These are phyloP conservation scores for Phyllotreta cruciferae DNA, from an alignment of 2,888 invertebrate genomes.

Conservation along the genomic window DNA sequence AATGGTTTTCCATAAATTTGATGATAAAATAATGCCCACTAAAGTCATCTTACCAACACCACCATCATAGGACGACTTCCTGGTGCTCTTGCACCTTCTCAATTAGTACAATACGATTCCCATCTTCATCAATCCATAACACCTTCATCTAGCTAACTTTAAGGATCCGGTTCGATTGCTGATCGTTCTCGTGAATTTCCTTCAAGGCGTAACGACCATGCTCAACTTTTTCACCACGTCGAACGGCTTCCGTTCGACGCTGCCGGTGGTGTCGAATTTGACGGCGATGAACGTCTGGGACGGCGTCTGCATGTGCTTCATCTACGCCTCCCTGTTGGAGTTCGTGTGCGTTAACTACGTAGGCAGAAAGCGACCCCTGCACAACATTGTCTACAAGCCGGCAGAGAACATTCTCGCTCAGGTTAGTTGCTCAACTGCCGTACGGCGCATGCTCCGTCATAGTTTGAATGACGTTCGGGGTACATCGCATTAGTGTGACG, in stretches of 20 bases:
- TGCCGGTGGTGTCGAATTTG: constrained; percentile 92
- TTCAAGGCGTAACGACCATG: constrained; percentile 93
- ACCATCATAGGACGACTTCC: too few relatives aligned
- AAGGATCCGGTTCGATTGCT: background rate
- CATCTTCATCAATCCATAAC: too few relatives aligned
- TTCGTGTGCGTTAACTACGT: constrained; percentile 96
- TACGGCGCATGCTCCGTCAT: background rate
- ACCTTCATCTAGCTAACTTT: too few relatives aligned
- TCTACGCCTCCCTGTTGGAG: constrained; percentile 91
- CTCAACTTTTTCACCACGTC: constrained; percentile 98
- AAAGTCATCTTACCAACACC: too few relatives aligned
- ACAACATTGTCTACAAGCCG: constrained; percentile 88
- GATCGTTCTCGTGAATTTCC: constrained; percentile 38
- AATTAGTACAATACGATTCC: too few relatives aligned
- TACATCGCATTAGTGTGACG: constrained; percentile 1
- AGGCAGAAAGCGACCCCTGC: constrained; percentile 86
- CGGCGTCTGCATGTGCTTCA: constrained; percentile 96
- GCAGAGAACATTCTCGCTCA: constrained; percentile 91
- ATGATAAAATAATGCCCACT: too few relatives aligned
- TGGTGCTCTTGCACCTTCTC: too few relatives aligned
- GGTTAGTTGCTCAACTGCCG: constrained; percentile 64
- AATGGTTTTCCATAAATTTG: too few relatives aligned
- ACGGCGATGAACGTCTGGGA: constrained; percentile 98
- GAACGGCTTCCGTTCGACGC: constrained; percentile 88
- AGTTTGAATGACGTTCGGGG: background rate